phyloP scores from a whole-genome alignment of 2,113 vertebrate species.

The Tonatia bakeri region DNA sequence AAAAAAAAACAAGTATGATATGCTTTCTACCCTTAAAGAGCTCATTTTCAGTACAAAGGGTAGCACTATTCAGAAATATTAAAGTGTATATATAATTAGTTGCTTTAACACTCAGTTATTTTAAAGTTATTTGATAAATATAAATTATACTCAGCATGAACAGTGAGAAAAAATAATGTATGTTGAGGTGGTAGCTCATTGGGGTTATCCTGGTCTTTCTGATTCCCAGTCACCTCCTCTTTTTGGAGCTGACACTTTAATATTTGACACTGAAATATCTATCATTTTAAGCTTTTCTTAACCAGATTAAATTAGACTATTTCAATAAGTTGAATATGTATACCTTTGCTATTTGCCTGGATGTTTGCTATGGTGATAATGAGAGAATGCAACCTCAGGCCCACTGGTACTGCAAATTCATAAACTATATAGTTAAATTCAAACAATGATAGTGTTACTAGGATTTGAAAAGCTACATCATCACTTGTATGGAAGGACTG shows the following conservation, averaged over 20 bases:
- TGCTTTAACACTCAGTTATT: not conserved
- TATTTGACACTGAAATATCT: not conserved
- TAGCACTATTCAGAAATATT: not conserved
- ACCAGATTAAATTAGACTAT: not conserved
- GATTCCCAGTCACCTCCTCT: not conserved
- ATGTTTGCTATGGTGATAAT: not conserved
- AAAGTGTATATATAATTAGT: not conserved
- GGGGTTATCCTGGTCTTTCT: not conserved
- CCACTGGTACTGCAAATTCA: not conserved
- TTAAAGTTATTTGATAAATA: constrained; percentile 5
- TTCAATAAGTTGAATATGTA: not conserved
- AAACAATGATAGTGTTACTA: not conserved
- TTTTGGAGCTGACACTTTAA: not conserved
- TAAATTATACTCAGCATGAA: not conserved
- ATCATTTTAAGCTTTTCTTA: not conserved
- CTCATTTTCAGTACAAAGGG: constrained; percentile 6
- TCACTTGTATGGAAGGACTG: not conserved
- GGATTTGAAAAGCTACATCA: not conserved
- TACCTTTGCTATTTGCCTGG: not conserved
- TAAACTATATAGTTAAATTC: not conserved
- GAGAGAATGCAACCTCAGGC: not conserved
- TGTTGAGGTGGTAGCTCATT: not conserved
- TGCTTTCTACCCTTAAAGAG: not conserved
- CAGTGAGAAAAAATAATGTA: not conserved
- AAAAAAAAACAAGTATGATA: not conserved